Evolutionary conservation across 2,888 invertebrate species (phyloP), one percentile per base, ranked within the genome.

Genomic region (Mongoloraphidia duomilia): DNA sequence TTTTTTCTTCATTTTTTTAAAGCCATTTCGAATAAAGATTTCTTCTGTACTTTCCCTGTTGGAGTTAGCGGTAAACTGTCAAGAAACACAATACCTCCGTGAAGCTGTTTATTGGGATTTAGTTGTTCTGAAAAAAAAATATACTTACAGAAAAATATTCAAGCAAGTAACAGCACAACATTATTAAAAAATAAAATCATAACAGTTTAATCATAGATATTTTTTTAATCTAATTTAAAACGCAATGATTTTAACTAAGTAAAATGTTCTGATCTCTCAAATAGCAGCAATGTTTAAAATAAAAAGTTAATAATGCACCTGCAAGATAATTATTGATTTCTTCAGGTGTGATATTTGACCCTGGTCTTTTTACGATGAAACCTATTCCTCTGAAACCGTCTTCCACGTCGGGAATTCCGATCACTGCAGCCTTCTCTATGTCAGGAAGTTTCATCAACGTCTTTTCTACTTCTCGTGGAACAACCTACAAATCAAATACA

Each of bases 341-440:
- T n/a, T 40, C 40, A 33, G 14, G 39, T 11, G 39, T 39, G 4
- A 26, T 26, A n/a, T 36, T n/a, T 8, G 46, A 46, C 9, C 36
- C 36, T 34, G 39, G 26, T 33, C 40, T 35, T 12, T 33, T 38
- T 6, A 46, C 46, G n/a, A 46, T 39, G 17, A 39, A 46, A 10
- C 39, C 46, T 39, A 9, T 38, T 9, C 39, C 14, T 38, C 46
- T 38, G 10, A 33, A 33, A 33, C 39, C 63, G 51, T 65, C 64
- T 49, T 56, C 56, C 42, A 60, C 60, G 47, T 65, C 57, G 1
- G 64, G 64, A 34, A 63, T 51, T 8, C 64, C 64, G 34, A 64
- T 55, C n/a, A 65, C 64, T 6, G 59, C 58, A 1, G 58, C 58
- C 40, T 54, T 53, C 33, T 52, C 49, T 5, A 67, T 59, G 6